Evolutionary conservation across 2,113 vertebrate genomes (phyloP), one percentile per base, ranked within the genome.

Genomic region (Zeus faber): DNA sequence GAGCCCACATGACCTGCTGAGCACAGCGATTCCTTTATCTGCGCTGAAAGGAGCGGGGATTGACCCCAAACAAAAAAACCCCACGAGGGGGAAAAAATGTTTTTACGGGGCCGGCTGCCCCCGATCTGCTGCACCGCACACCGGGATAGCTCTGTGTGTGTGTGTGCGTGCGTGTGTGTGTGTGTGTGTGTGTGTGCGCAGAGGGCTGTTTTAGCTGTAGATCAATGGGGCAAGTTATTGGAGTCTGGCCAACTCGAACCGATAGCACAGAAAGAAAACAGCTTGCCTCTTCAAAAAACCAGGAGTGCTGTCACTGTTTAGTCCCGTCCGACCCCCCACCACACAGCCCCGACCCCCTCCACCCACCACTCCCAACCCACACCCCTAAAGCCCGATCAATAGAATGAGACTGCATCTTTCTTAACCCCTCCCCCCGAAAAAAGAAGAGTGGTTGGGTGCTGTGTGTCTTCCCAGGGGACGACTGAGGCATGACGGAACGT

Each of bases 1-100:
- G 89, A 93, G 92, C 91, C 91, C 92, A n/a, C 11, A n/a, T 4
- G n/a, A n/a, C n/a, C 11, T 37, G 96, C 95, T 96, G 93, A 97
- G 87, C 58, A 39, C 84, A 90, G 95, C 92, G 79, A 74, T 96
- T 93, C 82, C 79, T 93, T 98, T 98, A 86, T 98, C 77, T 69
- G 75, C 71, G 49, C 74, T 90, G 87, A 94, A 93, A 92, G 86
- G 80, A 86, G 80, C 71, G 86, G 91, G 92, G 92, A 93, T 91
- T 92, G 91, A 92, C 80, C 89, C 84, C 86, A 88, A 90, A 92
- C 91, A 94, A 95, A 92, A 87, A 92, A 85, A 70, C 21, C 39
- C 60, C 81, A 89, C 86, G 77, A 89, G 89, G 82, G 89, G 88
- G 91, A 93, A 90, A 89, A 91, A 87, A 76, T 92, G 90, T 91